Evolutionary conservation across 2,888 invertebrate genomes (phyloP).

Genomic region (Anarsia innoxiella): DNA sequence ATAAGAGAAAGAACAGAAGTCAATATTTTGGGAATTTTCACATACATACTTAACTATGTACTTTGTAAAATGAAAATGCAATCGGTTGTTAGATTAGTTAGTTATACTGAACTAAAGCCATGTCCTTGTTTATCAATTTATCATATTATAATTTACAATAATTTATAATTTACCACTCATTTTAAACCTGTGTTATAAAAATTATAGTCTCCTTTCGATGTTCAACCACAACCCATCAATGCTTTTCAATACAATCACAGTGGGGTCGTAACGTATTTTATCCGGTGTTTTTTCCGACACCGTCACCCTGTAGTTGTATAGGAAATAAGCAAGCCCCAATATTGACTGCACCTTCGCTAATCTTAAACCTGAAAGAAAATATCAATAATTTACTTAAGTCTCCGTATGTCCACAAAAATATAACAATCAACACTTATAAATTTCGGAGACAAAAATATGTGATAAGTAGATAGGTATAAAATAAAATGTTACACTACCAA

Average conservation of each 20-base stretch:
- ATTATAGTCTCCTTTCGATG: slow-evolving; percentile 1
- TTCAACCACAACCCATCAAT: slow-evolving; percentile 4
- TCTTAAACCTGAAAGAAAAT: not conserved
- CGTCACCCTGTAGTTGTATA: slow-evolving; percentile 18
- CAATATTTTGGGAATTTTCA: too few species aligned
- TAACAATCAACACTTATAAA: too few species aligned
- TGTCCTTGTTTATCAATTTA: not conserved
- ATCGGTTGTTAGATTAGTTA: not conserved
- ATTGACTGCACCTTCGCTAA: slow-evolving; percentile 21
- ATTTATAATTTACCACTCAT: too few species aligned
- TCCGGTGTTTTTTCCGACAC: slow-evolving; percentile 14
- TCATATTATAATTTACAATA: not conserved
- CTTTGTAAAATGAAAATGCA: not conserved
- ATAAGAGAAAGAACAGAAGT: too few species aligned
- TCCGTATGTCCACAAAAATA: too few species aligned
- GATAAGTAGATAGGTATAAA: not conserved
- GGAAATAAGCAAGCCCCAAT: slow-evolving; percentile 19
- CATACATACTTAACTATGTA: too few species aligned
- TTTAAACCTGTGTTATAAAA: too few species aligned
- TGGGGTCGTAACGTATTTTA: slow-evolving; percentile 1
- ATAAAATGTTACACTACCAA: not conserved
- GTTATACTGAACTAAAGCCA: not conserved
- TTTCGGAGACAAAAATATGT: not conserved
- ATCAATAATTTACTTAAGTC: too few species aligned
- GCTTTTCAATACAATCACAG: not conserved